Evolutionary conservation across 2,888 invertebrate genomes (phyloP).

Genomic region (Scrobipalpa costella): DNA sequence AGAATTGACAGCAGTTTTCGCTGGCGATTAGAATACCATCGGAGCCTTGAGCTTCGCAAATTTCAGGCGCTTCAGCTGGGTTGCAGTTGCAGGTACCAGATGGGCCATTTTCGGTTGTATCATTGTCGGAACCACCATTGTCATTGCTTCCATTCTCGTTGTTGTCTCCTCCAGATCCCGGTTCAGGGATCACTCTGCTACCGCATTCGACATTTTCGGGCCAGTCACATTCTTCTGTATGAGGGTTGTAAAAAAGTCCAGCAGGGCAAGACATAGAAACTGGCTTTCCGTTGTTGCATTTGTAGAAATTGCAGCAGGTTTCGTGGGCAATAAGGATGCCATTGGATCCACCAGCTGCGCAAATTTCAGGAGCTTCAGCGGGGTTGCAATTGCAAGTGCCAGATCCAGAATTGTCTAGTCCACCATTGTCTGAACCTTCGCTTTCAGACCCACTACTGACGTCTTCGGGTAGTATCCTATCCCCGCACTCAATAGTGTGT

Average conservation of each 20-base stretch:
- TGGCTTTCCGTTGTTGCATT: conserved; percentile 41
- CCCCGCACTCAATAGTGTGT: conserved; percentile 40
- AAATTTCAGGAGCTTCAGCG: conserved; percentile 33
- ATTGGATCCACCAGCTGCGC: conserved; percentile 39
- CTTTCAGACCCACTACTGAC: conserved; percentile 29
- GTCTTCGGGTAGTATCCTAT: conserved; percentile 39
- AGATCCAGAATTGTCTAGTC: conserved; percentile 27
- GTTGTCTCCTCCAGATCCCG: neutral
- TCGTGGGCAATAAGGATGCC: conserved; percentile 44
- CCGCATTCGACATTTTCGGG: conserved; percentile 37
- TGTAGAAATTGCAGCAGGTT: conserved; percentile 50
- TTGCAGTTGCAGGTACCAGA: conserved; percentile 32
- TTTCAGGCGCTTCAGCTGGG: conserved; percentile 41
- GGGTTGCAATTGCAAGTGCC: conserved; percentile 30
- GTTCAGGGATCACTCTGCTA: neutral
- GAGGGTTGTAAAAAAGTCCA: conserved; percentile 41
- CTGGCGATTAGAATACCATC: conserved; percentile 47
- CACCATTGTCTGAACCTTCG: conserved; percentile 1
- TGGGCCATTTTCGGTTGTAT: neutral
- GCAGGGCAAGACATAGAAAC: conserved; percentile 37
- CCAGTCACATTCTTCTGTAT: conserved; percentile 41
- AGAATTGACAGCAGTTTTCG: conserved; percentile 48
- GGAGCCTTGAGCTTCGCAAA: conserved; percentile 44
- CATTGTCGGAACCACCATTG: neutral
- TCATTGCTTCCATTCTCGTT: neutral